Evolutionary conservation across 1,140 invertebrate genomes (phyloP).

Genomic region (Forficula auricularia): DNA sequence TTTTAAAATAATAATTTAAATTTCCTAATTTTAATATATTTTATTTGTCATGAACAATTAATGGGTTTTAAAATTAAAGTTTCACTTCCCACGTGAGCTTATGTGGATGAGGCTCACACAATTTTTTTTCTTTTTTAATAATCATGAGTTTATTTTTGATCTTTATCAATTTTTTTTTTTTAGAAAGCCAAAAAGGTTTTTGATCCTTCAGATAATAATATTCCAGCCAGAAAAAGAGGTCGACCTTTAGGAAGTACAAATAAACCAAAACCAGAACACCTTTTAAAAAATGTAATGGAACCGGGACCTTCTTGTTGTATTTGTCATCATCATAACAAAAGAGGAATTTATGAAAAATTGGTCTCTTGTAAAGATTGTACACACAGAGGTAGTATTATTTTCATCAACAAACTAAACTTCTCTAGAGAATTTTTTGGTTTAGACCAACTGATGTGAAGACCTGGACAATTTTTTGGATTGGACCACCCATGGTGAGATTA

Average conservation of each 20-base stretch:
- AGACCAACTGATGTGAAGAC: background rate
- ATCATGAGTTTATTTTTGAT: too few relatives aligned
- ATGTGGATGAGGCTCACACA: too few relatives aligned
- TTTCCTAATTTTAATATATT: too few relatives aligned
- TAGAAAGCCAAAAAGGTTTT: constrained; percentile 53
- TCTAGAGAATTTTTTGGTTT: background rate
- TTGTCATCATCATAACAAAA: constrained; percentile 11
- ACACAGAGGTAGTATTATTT: constrained; percentile 42
- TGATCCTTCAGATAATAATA: constrained; percentile 58
- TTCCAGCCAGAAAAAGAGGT: constrained; percentile 43
- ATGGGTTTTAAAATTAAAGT: too few relatives aligned
- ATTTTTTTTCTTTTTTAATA: too few relatives aligned
- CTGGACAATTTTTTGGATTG: background rate
- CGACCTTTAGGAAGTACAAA: constrained; percentile 25
- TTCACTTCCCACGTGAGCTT: too few relatives aligned
- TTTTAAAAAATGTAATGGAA: background rate
- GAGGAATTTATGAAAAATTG: constrained; percentile 43
- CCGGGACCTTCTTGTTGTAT: constrained; percentile 6
- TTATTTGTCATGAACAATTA: too few relatives aligned
- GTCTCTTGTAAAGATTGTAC: constrained; percentile 62
- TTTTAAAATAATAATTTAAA: too few relatives aligned
- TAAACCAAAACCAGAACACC: background rate
- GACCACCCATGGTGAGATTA: background rate
- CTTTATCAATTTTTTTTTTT: constrained; percentile 15
- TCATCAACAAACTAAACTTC: background rate